Evolutionary conservation across 2,113 vertebrate genomes (phyloP).

Genomic region (Sterna hirundo): DNA sequence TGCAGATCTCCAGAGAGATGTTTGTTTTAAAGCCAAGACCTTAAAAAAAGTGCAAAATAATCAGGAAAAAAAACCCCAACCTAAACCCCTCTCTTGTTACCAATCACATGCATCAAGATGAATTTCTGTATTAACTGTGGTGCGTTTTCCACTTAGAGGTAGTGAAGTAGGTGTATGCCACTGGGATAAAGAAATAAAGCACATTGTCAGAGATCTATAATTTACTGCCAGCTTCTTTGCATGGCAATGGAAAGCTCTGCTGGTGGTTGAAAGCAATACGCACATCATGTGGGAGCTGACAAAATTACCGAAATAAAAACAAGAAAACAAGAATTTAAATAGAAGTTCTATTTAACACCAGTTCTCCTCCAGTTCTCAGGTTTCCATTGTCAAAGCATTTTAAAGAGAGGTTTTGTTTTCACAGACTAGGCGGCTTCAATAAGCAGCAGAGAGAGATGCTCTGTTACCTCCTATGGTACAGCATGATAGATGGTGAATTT

Average conservation of each 20-base stretch:
- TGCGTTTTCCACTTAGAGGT: neutral
- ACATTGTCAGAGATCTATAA: neutral
- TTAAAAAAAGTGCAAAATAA: neutral
- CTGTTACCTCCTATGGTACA: accelerated
- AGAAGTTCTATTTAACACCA: neutral
- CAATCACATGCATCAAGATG: neutral
- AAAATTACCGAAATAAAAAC: neutral
- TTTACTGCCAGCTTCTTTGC: neutral
- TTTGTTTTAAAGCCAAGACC: neutral
- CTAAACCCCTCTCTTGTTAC: neutral
- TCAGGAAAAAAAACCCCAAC: neutral
- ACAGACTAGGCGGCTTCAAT: neutral
- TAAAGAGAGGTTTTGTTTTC: neutral
- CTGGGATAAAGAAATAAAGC: neutral
- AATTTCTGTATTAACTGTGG: neutral
- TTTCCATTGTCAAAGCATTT: neutral
- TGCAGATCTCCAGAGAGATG: neutral
- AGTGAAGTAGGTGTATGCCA: neutral
- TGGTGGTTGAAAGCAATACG: neutral
- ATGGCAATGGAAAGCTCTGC: neutral
- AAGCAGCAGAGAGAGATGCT: neutral
- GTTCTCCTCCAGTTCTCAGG: neutral
- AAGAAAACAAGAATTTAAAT: neutral
- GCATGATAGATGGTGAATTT: neutral
- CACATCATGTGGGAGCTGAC: neutral